A percentile compares a stretch with the other conserved stretches of the same genome.
phyloP scores from a whole-genome alignment of 2,888 invertebrate genomes.

The Cyclophora albipunctata region DNA sequence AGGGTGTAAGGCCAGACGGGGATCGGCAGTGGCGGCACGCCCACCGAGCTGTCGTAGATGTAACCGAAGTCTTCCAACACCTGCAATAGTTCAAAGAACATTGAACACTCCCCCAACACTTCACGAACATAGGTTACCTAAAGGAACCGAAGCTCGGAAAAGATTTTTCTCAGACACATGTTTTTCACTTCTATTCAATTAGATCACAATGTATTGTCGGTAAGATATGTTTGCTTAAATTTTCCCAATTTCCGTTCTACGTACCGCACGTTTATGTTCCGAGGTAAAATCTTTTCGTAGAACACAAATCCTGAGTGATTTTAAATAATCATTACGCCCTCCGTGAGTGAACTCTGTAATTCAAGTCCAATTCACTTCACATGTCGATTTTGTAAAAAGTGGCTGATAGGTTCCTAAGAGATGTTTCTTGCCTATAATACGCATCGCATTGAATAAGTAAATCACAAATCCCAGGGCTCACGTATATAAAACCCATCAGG shows the following conservation, averaged over 20 bases:
- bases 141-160: background rate
- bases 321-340: slow-evolving; percentile 6
- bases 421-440: slow-evolving; percentile 7
- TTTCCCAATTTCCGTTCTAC: too few relatives aligned
- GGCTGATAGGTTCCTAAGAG: too few relatives aligned
- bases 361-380: slow-evolving; percentile 15
- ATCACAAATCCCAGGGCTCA: slow-evolving; percentile 6
- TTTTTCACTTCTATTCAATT: too few relatives aligned
- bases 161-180: too few relatives aligned
- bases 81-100: slow-evolving; percentile 45
- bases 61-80: slow-evolving; percentile 94
- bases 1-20: slow-evolving; percentile 97
- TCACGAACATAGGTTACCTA: background rate
- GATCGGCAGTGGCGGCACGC: slow-evolving; percentile 84
- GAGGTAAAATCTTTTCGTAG: background rate
- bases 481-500: slow-evolving; percentile 4
- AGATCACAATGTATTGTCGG: too few relatives aligned
- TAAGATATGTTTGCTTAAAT: too few relatives aligned
- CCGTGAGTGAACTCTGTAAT: slow-evolving; percentile 8
- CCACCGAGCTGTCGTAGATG: slow-evolving; percentile 94
- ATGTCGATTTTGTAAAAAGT: slow-evolving; percentile 8
- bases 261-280: too few relatives aligned
- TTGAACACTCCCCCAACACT: background rate
- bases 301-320: slow-evolving; percentile 1
- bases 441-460: slow-evolving; percentile 18